Conservation (phyloP, 2,113 vertebrate species). For the Psettodes erumei region DNA sequence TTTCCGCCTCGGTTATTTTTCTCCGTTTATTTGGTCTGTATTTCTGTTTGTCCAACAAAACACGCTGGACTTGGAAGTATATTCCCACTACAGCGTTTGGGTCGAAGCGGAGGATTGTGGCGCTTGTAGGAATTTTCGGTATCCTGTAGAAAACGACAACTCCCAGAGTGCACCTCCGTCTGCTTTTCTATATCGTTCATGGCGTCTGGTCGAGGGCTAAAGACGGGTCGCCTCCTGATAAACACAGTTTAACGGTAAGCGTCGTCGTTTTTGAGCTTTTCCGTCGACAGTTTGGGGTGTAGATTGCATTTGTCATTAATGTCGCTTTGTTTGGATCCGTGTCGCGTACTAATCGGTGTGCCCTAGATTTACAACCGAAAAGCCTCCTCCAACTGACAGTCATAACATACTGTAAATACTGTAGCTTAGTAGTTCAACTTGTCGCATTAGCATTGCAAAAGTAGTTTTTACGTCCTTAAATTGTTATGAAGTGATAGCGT, state of each 20-base stretch:
- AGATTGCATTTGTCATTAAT: background rate
- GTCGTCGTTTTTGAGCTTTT: background rate
- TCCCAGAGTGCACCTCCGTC: constrained; percentile 40
- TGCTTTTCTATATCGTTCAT: constrained; percentile 60
- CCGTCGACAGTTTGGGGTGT: background rate
- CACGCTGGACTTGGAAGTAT: constrained; percentile 29
- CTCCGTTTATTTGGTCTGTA: accelerated
- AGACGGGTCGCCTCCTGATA: constrained; percentile 69
- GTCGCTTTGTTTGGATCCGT: background rate
- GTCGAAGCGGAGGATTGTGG: constrained; percentile 48
- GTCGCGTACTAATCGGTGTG: constrained; percentile 30
- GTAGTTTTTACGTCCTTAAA: too few species aligned
- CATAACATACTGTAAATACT: constrained; percentile 10
- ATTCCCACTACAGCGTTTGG: background rate
- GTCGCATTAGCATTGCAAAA: background rate
- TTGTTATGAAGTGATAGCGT: too few species aligned
- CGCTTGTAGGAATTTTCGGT: constrained; percentile 41
- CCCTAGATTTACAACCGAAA: constrained; percentile 37
- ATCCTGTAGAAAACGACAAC: constrained; percentile 65
- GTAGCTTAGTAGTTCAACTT: constrained; percentile 18
- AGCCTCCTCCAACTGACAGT: constrained; percentile 28
- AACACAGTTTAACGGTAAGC: constrained; percentile 71
- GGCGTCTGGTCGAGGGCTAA: constrained; percentile 68
- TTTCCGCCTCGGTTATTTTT: background rate
- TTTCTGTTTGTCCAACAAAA: background rate